Evolutionary conservation across 2,888 invertebrate species (phyloP).

Genomic region (Tipula helvola): DNA sequence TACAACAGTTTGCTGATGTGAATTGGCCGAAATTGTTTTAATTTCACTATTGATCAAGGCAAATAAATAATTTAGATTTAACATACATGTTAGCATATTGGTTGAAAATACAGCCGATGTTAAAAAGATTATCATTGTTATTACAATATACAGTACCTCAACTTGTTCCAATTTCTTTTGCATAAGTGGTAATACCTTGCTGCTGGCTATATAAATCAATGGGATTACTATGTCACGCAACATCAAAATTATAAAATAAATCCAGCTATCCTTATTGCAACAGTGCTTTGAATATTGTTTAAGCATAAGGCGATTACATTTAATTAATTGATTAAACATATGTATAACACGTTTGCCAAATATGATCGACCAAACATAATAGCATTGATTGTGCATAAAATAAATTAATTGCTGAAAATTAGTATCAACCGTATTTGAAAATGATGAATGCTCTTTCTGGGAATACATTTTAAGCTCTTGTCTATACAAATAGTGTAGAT

Average conservation of each 20-base stretch:
- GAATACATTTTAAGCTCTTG: not conserved
- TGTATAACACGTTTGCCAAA: not conserved
- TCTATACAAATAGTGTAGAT: not conserved
- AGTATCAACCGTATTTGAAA: not conserved
- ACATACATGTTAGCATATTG: not conserved
- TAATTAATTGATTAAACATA: not conserved
- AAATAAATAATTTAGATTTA: not conserved
- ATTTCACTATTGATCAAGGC: not conserved
- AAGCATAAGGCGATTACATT: not conserved
- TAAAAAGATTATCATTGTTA: not conserved
- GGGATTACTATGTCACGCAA: not conserved
- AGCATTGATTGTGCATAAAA: not conserved
- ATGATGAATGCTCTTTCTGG: not conserved
- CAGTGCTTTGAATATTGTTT: not conserved
- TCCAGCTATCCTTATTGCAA: not conserved
- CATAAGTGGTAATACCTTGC: not conserved
- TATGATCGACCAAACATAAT: not conserved
- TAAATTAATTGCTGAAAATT: not conserved
- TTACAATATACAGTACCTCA: not conserved
- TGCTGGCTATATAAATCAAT: not conserved
- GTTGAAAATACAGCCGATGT: not conserved
- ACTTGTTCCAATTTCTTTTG: not conserved
- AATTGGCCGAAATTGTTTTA: not conserved
- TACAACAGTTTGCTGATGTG: not conserved
- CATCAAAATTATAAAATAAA: not conserved